phyloP scores from a whole-genome alignment of 2,797 vertebrate genomes.

The Cynodonichthys magdalenae region DNA sequence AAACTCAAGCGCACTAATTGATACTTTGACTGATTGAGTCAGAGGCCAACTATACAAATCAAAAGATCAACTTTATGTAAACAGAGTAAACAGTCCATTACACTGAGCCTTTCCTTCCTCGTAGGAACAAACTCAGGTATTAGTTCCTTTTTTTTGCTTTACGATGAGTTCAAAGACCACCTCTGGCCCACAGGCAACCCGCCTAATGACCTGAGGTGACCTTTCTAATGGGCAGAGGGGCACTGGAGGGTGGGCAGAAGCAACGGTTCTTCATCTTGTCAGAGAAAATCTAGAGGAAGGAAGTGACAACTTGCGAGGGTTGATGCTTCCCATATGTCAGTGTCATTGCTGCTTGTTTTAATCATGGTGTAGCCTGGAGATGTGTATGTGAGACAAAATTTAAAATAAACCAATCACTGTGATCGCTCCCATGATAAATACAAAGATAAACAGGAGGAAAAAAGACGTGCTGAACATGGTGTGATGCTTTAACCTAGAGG shows the following conservation, averaged over 20 bases:
- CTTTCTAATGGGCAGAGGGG: constrained; percentile 67
- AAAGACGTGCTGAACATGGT: background rate
- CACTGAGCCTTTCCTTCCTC: constrained; percentile 69
- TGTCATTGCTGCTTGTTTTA: constrained; percentile 31
- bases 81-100: constrained; percentile 78
- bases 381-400: constrained; percentile 27
- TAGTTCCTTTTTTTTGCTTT: constrained; percentile 31
- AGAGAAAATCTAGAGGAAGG: constrained; percentile 65
- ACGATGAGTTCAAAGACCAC: constrained; percentile 28
- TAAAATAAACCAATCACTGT: constrained; percentile 61
- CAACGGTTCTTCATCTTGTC: constrained; percentile 56
- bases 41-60: constrained; percentile 73
- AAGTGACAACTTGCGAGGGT: constrained; percentile 58
- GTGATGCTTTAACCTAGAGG: constrained; percentile 17
- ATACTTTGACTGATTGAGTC: constrained; percentile 75
- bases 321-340: constrained; percentile 77
- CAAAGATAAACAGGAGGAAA: constrained; percentile 29
- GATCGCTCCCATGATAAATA: constrained; percentile 42
- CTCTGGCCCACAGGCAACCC: constrained; percentile 32
- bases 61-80: constrained; percentile 57
- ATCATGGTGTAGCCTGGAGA: constrained; percentile 55
- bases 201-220: constrained; percentile 65
- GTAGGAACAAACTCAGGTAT: constrained; percentile 63
- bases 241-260: constrained; percentile 45
- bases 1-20: constrained; percentile 65